Evolutionary conservation across 2,797 vertebrate genomes (phyloP), one percentile per base, ranked within the genome.

Genomic region (Ceryle rudis): DNA sequence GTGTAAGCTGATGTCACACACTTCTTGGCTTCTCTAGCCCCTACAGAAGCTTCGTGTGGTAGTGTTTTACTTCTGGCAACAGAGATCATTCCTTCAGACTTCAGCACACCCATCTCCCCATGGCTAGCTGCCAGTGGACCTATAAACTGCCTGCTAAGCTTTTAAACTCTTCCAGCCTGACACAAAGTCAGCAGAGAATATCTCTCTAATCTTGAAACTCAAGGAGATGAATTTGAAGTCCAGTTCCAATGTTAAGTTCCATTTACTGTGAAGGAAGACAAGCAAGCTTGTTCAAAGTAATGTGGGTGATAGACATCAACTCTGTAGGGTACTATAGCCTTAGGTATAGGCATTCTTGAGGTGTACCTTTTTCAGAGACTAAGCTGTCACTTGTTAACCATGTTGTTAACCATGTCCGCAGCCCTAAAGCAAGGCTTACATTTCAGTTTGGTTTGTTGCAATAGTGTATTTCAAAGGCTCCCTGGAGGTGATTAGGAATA

Each of bases 1-100:
- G 19, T 23, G 41, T 46, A 29, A 73, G 35, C 33, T 77, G 51
- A 4, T 0, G 2, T 39, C 1, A 1, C 29, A 2, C 1, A 4
- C 14, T 71, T 3, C 39, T 29, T 0, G 2, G 15, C 57, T 54
- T 14, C 28, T 58, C 12, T 54, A 37, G 44, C 23, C 21, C 3
- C 7, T 35, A 54, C 6, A 47, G 67, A 65, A 86, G 42, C 42
- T 69, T 31, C 10, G 33, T 0, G 0, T 57, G n/a, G 28, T 42
- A 44, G 20, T 26, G 2, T 7, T 70, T 18, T 49, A 6, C 28
- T 90, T 86, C 4, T 0, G 2, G 66, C 60, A n/a, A 23, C 57
- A 74, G 35, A 42, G 35, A 23, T 87, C 0, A 0, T 70, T 91
- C 42, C 25, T 75, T 55, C 17, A 55, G 26, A 42, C 60, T 71